Evolutionary conservation across 1,140 invertebrate species (phyloP).

Genomic region (Belonocnema kinseyi): DNA sequence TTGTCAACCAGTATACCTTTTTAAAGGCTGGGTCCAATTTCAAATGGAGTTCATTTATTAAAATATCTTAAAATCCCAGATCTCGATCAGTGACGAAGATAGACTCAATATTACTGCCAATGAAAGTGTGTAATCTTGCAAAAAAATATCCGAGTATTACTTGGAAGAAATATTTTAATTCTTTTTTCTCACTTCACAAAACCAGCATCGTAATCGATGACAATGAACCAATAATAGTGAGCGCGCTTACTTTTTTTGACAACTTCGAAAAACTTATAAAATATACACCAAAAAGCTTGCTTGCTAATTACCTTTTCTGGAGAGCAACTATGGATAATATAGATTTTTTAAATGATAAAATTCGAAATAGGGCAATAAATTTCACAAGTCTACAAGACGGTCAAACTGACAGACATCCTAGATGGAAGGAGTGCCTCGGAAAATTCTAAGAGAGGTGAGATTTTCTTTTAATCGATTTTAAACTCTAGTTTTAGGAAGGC

Average conservation of each 20-base stretch:
- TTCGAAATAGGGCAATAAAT: conserved; percentile 82
- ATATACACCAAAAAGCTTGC: conserved; percentile 78
- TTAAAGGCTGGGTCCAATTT: too few species aligned
- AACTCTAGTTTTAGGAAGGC: too few species aligned
- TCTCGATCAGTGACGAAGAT: conserved; percentile 92
- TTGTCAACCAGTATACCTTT: too few species aligned
- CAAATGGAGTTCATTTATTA: too few species aligned
- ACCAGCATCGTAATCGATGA: conserved; percentile 77
- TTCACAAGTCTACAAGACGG: conserved; percentile 82
- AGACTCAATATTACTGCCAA: conserved; percentile 92
- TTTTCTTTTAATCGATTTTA: background rate
- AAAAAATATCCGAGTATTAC: conserved; percentile 84
- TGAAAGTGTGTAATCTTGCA: conserved; percentile 86
- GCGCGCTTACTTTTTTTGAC: conserved; percentile 85
- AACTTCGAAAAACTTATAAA: conserved; percentile 80
- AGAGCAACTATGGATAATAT: conserved; percentile 84
- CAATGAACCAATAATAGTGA: conserved; percentile 87
- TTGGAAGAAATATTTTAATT: conserved; percentile 90
- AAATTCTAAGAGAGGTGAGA: conserved; percentile 76
- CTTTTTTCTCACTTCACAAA: conserved; percentile 76
- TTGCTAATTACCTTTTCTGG: conserved; percentile 84
- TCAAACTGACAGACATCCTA: conserved; percentile 76
- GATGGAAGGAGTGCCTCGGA: conserved; percentile 90
- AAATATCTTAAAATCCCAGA: conserved; percentile 75
- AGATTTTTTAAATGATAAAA: conserved; percentile 83